phyloP scores from a whole-genome alignment of 1,140 invertebrate species.

The Bombyx mori region ASM3026992v2 NC_085110.1:11519501-11520000 shows the following conservation, averaged over 20 bases:
- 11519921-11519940: too few species aligned
- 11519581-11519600: slow-evolving; percentile 57
- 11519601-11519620: slow-evolving; percentile 73
- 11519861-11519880: slow-evolving; percentile 54
- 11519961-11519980: too few species aligned
- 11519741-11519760: slow-evolving; percentile 71
- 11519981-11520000: too few species aligned
- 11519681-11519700: slow-evolving; percentile 61
- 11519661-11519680: slow-evolving; percentile 31
- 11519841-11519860: slow-evolving; percentile 63
- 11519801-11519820: slow-evolving; percentile 68
- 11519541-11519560: slow-evolving; percentile 7
- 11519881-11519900: slow-evolving; percentile 2
- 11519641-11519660: slow-evolving; percentile 53
- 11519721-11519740: slow-evolving; percentile 64
- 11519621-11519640: slow-evolving; percentile 72
- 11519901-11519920: too few species aligned
- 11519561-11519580: slow-evolving; percentile 48
- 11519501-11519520: not conserved
- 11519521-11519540: not conserved
- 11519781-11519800: slow-evolving; percentile 71
- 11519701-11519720: slow-evolving; percentile 65
- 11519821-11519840: slow-evolving; percentile 55
- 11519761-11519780: slow-evolving; percentile 70
- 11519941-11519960: too few species aligned